These are phyloP conservation scores for Parnassius smintheus DNA, from an alignment of 2,888 invertebrate genomes.

Conservation along the genomic window DNA sequence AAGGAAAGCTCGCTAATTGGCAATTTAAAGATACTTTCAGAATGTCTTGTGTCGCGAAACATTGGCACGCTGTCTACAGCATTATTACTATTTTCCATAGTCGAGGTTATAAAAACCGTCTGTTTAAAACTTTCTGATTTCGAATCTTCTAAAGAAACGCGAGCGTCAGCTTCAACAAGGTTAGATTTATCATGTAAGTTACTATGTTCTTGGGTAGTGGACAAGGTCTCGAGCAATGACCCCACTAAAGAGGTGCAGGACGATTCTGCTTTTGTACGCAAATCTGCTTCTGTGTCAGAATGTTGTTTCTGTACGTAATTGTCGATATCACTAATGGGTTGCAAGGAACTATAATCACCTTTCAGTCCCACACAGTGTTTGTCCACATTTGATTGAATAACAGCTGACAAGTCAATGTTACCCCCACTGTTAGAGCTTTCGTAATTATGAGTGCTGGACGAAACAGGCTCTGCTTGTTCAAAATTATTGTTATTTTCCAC, in stretches of 20 bases:
- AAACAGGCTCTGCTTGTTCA: constrained; percentile 38
- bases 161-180: constrained; percentile 46
- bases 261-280: constrained; percentile 53
- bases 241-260: constrained; percentile 51
- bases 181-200: constrained; percentile 62
- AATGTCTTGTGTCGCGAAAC: constrained; percentile 59
- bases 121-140: constrained; percentile 56
- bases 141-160: constrained; percentile 62
- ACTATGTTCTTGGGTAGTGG: constrained; percentile 55
- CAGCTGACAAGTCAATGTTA: constrained; percentile 62
- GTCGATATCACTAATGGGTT: constrained; percentile 41
- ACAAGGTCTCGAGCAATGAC: constrained; percentile 56
- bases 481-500: constrained; percentile 42
- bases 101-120: constrained; percentile 70
- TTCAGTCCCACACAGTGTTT: constrained; percentile 52
- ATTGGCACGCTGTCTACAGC: constrained; percentile 72
- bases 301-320: constrained; percentile 49
- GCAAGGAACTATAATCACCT: constrained; percentile 45
- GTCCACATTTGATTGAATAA: constrained; percentile 49
- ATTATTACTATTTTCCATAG: constrained; percentile 79
- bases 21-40: constrained; percentile 68
- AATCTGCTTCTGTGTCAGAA: constrained; percentile 47
- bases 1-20: constrained; percentile 73
- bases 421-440: constrained; percentile 55
- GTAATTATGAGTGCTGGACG: constrained; percentile 46